Evolutionary conservation across 1,140 invertebrate species (phyloP), one percentile per base, ranked within the genome.

Genomic region (Phymastichus coffea): DNA sequence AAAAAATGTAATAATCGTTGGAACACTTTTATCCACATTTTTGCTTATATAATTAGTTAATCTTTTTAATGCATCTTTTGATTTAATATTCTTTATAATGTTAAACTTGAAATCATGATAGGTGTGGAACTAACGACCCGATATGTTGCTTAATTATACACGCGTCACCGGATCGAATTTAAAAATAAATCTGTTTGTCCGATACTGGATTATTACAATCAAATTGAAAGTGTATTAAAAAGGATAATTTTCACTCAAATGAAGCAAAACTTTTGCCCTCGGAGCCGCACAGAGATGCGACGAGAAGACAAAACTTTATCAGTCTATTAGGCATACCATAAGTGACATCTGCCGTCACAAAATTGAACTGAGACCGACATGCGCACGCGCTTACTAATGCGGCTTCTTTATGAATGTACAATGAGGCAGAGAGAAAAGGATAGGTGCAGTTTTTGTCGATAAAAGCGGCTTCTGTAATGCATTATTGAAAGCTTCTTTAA

Each of bases 301-400:
- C 22, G 10, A 12, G 9, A 1, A 57, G 72, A 72, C 73, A 70
- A 73, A 63, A 74, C 58, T 70, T 76, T 66, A 48, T 41, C 73
- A 43, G 58, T 46, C 41, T 41, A 63, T 71, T 69, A 68, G 63
- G 63, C 61, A 67, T 69, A 65, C 66, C 28, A 35, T 47, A 70
- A 68, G 66, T 67, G 74, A 72, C 74, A 75, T 67, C 74, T 75
- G 19, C 65, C 53, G 64, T 37, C 12, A 7, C 14, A 43, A 22
- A 38, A 20, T 14, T 22, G 55, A 69, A 76, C 67, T 62, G 55
- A 51, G 28, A 30, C 20, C 23, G 23, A 6, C 44, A 15, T n/a
- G 64, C 64, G 66, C 70, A 69, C 63, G 66, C 68, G 63, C 55
- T 35, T 47, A 17, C 19, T 48, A 35, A 35, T 3, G 25, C 40